Conservation (phyloP, 2,888 invertebrate species). For the Luffia ferchaultella region DNA sequence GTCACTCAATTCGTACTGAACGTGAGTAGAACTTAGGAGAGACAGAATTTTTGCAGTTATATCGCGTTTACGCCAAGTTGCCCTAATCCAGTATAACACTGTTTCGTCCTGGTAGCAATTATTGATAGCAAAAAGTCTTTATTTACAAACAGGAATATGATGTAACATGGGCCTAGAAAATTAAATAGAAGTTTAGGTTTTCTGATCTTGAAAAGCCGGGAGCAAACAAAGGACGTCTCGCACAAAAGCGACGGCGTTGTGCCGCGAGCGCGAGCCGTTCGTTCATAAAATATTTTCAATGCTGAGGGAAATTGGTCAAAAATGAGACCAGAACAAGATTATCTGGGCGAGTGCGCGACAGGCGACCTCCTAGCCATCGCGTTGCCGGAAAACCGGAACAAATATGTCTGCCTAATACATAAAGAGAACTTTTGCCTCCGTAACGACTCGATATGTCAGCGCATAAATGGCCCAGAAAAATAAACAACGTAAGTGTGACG, state of each 20-base stretch:
- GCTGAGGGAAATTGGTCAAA: slow-evolving; percentile 50
- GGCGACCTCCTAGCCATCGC: slow-evolving; percentile 19
- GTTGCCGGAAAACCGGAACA: slow-evolving; percentile 11
- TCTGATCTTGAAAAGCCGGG: not conserved
- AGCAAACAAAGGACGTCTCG: not conserved
- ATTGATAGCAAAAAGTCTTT: too few relatives aligned
- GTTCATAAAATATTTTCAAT: slow-evolving; percentile 46
- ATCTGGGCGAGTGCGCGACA: slow-evolving; percentile 24
- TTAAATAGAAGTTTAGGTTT: not conserved
- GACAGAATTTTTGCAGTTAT: too few relatives aligned
- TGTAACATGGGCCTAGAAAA: too few relatives aligned
- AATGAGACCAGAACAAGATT: slow-evolving; percentile 47
- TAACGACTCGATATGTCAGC: slow-evolving; percentile 22
- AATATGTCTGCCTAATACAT: not conserved
- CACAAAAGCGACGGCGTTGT: too few relatives aligned
- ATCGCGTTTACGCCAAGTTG: too few relatives aligned
- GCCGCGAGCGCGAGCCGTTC: not conserved
- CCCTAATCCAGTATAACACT: too few relatives aligned
- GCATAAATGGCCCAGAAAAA: slow-evolving; percentile 23
- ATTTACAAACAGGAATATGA: too few relatives aligned
- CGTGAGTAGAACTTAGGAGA: too few relatives aligned
- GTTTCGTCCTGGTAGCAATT: too few relatives aligned
- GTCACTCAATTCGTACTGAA: too few relatives aligned
- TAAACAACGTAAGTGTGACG: slow-evolving; percentile 18
- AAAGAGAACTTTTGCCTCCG: not conserved